Base-by-base conservation (phyloP, 1,140 invertebrate genomes). In the Drosophila orosa region DNA sequence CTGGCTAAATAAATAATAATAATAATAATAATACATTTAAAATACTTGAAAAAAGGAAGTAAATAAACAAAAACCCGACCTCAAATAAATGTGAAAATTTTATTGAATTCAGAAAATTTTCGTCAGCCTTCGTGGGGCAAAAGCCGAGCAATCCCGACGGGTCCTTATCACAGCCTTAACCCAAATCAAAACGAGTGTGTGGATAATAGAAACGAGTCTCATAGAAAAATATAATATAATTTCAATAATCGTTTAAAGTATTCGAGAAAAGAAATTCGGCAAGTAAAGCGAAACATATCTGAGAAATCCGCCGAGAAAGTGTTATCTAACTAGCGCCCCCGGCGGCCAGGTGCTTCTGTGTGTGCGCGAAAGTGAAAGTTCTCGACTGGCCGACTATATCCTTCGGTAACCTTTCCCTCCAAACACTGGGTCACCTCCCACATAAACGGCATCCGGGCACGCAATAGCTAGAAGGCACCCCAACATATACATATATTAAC, bases 251-350 rank as follows among this genome's bases (percentile, higher is more conserved):
- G 45, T 27, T 33, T n/a, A n/a, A n/a, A 69, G 48, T 48, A 37
- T 35, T 52, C 45, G 24, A 15, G n/a, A 47, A 48, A 27, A 27
- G 15, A 47, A 29, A 48, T 48, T 29, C 31, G 29, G 48, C 29
- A 52, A 50, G 13, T 24, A 60, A 40, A 39, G 3, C 13, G 6
- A 71, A 71, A 58, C 67, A 57, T 58, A 58, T 71, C 66, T 57
- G 19, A 40, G 27, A 63, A 67, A 66, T 54, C 25, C 24, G 10
- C 29, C 24, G 33, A 48, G 47, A 72, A 65, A 77, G 81, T 77
- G 81, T 85, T 85, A 85, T 80, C 81, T 78, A 85, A 73, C 69
- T 37, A 68, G 69, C 69, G 80, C 52, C 75, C 79, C 57, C 71
- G 75, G 54, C 37, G 75, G 52, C 47, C 40, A 35, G 33, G 61